These are phyloP conservation scores for Apocheima hispidaria DNA, from an alignment of 2,888 invertebrate species.

Conservation along the genomic window DNA sequence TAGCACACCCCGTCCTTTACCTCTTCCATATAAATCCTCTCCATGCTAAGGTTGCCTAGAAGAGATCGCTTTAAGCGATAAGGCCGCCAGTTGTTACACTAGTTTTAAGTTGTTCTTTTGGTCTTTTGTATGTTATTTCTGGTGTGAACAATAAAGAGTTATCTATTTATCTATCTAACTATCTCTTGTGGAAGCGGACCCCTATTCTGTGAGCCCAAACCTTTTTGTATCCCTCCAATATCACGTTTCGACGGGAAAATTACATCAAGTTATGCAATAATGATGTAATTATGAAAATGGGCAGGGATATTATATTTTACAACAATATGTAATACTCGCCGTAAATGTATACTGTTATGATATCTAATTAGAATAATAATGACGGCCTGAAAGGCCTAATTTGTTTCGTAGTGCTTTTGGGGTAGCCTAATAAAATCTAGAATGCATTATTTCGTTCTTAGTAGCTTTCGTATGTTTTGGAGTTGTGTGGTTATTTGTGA, in stretches of 20 bases:
- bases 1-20: too few species aligned
- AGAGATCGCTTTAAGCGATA: too few species aligned
- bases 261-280: slow-evolving; percentile 16
- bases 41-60: too few species aligned
- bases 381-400: slow-evolving; percentile 12
- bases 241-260: slow-evolving; percentile 1
- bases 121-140: too few species aligned
- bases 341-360: slow-evolving; percentile 32
- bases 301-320: slow-evolving; percentile 22
- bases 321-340: slow-evolving; percentile 20
- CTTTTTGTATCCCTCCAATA: slow-evolving; percentile 10
- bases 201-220: not conserved
- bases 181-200: too few species aligned
- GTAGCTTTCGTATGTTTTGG: too few species aligned
- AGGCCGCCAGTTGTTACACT: too few species aligned
- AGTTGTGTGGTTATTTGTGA: too few species aligned
- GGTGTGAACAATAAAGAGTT: too few species aligned
- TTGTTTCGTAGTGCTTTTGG: slow-evolving; percentile 13
- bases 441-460: not conserved
- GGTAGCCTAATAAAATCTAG: not conserved
- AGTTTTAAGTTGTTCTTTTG: too few species aligned
- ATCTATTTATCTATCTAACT: too few species aligned
- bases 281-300: slow-evolving; percentile 31
- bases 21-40: too few species aligned
- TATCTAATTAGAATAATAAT: slow-evolving; percentile 28